Base-by-base conservation (phyloP, 2,888 invertebrate species). In the Melitaea athalia region DNA sequence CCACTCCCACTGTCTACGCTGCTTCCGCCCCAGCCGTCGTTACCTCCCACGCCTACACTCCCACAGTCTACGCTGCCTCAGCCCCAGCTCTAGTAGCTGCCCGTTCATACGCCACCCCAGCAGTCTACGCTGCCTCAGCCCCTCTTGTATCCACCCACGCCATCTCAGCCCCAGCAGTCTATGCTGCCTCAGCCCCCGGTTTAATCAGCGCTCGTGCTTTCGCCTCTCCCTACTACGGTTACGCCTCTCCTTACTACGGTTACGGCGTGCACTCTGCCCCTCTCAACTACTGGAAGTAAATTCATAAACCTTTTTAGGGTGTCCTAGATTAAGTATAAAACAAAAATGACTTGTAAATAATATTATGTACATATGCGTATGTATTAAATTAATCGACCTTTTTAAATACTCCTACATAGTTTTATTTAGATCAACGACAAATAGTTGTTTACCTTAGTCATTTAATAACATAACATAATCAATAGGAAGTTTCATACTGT, bases 31-130 rank as follows among this genome's bases (percentile, higher is more conserved):
- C 70, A 8, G 59, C 73, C 42, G 66, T 73, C 0, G 61, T 74
- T 3, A 73, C 78, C n/a, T 72, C 81, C 31, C 78, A 77, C 63
- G 70, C 78, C 68, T 74, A 78, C 63, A 70, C 64, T 11, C 72
- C 68, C 15, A 14, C 66, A 14, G 63, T 68, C 14, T 68, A 65
- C 57, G 59, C 64, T n/a, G 59, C 70, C 43, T 63, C 71, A 12
- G 52, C 69, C 11, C 74, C 74, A 24, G 52, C 64, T 31, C 67
- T 72, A 8, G 55, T 70, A 14, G 60, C 70, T 62, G 68, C 73
- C 31, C 64, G 57, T 17, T 52, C 68, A 1, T 70, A 73, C 60
- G 64, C 70, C 10, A 53, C 71, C 6, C 75, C 74, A 6, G 70
- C 74, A 43, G 60, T 60, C 6, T 79, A 78, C 68, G 60, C 74